Conservation (phyloP, 2,113 vertebrate genomes). For the Struthio camelus region DNA sequence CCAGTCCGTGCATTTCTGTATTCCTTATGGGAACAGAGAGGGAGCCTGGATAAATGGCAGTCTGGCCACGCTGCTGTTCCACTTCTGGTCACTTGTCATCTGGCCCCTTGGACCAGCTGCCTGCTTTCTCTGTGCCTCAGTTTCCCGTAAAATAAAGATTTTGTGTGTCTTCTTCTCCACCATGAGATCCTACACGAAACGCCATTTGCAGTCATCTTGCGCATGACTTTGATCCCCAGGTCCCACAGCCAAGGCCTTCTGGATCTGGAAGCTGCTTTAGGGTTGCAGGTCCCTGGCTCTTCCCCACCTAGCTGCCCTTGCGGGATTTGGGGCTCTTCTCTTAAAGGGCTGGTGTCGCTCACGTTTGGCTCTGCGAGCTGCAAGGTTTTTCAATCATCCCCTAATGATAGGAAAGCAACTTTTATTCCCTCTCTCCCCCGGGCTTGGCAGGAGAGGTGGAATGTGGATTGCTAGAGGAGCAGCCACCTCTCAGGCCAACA, state of each 20-base stretch:
- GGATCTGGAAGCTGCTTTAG: background rate
- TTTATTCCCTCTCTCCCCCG: background rate
- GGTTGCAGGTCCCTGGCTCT: background rate
- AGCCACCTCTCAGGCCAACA: constrained; percentile 47
- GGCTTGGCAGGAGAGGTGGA: constrained; percentile 41
- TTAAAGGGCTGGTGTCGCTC: background rate
- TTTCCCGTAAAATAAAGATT: background rate
- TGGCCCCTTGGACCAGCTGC: no score
- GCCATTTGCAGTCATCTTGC: background rate
- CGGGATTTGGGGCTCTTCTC: background rate
- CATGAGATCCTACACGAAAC: background rate
- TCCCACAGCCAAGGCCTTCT: background rate
- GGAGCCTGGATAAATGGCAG: background rate
- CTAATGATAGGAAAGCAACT: constrained; percentile 9
- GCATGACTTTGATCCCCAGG: background rate
- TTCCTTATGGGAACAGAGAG: background rate
- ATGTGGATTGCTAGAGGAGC: background rate
- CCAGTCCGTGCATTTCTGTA: rapidly evolving
- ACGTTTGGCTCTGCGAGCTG: background rate
- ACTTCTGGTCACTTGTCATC: background rate
- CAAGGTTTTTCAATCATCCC: constrained; percentile 45
- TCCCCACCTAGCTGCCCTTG: background rate
- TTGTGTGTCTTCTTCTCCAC: rapidly evolving
- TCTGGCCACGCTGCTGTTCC: background rate
- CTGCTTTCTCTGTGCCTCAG: background rate